These are phyloP conservation scores for Limonius californicus DNA, from an alignment of 1,140 invertebrate genomes.

Conservation along the genomic window DNA sequence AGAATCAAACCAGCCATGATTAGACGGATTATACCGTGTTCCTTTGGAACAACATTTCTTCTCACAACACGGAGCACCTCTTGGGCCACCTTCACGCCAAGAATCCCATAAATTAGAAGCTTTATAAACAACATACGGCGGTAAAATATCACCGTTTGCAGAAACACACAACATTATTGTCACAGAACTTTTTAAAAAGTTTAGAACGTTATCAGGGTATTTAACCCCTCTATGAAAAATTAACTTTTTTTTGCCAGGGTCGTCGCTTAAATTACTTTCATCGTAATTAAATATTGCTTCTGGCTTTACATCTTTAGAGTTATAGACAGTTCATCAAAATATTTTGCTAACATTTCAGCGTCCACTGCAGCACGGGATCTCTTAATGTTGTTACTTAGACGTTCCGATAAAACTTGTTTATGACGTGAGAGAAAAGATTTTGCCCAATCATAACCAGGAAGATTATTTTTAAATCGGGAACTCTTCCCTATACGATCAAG, in stretches of 20 bases:
- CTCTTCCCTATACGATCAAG: background rate
- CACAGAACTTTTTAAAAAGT: background rate
- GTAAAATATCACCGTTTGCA: background rate
- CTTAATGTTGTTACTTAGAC: background rate
- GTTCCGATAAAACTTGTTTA: background rate
- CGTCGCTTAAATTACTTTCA: no score
- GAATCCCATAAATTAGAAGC: conserved; percentile 4
- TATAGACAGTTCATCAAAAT: background rate
- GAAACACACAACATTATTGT: conserved; percentile 5
- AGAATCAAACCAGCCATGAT: background rate
- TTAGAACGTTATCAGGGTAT: no score
- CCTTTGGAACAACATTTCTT: conserved; percentile 7
- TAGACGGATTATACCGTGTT: background rate
- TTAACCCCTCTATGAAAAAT: conserved; percentile 6
- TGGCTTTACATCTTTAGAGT: background rate
- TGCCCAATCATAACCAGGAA: conserved; percentile 4
- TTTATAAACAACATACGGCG: background rate
- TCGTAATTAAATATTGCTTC: no score
- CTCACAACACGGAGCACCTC: conserved; percentile 5
- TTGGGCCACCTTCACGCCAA: background rate
- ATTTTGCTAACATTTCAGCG: background rate
- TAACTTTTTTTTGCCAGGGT: background rate
- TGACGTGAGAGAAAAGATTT: background rate
- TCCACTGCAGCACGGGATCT: background rate
- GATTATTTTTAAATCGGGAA: background rate